phyloP scores from a whole-genome alignment of 1,140 invertebrate species.

The Leptinotarsa lineolata region DNA sequence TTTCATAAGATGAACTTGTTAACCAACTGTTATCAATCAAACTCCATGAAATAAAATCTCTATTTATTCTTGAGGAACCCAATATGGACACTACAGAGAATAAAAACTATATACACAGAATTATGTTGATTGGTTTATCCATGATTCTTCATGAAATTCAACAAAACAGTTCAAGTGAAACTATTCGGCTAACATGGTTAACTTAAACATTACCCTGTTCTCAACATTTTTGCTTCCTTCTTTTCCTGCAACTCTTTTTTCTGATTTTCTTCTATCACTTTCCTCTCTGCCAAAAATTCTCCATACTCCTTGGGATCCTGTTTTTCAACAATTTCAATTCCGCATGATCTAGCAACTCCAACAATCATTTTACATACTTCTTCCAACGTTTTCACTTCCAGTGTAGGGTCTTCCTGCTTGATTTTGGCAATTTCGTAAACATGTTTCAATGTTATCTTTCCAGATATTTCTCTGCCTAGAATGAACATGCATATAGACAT shows the following conservation, averaged over 20 bases:
- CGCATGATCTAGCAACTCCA: conserved; percentile 74
- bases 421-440: conserved; percentile 98
- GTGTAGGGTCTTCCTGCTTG: conserved; percentile 83
- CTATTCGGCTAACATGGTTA: background rate
- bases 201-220: conserved; percentile 64
- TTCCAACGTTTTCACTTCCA: conserved; percentile 63
- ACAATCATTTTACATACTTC: conserved; percentile 82
- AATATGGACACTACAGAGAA: too few species aligned
- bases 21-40: too few species aligned
- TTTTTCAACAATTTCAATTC: conserved; percentile 84
- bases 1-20: too few species aligned
- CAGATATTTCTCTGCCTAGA: conserved; percentile 69
- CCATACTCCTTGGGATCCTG: conserved; percentile 83
- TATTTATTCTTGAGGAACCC: too few species aligned
- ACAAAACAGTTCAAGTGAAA: background rate
- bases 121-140: too few species aligned
- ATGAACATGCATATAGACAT: too few species aligned
- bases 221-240: conserved; percentile 90
- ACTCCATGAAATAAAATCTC: too few species aligned
- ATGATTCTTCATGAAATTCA: too few species aligned
- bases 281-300: conserved; percentile 81
- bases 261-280: conserved; percentile 73
- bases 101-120: too few species aligned
- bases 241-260: conserved; percentile 80
- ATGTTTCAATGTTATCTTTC: conserved; percentile 94